Base-by-base conservation (phyloP, 2,113 vertebrate genomes). In the Anser cygnoides region DNA sequence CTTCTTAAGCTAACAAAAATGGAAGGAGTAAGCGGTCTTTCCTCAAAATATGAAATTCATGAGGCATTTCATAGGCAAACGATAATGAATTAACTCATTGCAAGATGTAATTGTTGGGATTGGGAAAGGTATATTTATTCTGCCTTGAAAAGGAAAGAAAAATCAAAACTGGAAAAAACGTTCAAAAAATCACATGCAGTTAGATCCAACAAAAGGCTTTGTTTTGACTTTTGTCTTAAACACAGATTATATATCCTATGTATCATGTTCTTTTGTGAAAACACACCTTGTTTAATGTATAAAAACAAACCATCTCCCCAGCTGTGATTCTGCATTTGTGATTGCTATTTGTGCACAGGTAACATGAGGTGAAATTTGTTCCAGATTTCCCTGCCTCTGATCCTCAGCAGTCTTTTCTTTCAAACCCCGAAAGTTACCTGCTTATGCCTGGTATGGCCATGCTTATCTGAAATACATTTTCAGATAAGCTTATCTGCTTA, bases 401-500 rank as follows among this genome's bases (percentile, higher is more conserved):
- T 26, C n/a, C 12, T 65, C 18, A 17, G 10, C n/a, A 70, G 23
- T 28, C 29, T 85, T 75, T 91, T 67, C 43, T 82, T 33, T 79
- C 5, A 39, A 54, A 31, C 43, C 39, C 21, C 54, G 2, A 10
- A 72, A 41, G 8, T 33, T 7, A 0, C 10, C 49, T 50, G 49
- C 49, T 33, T 7, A 0, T 9, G 46, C 46, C 46, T 20, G 46
- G 20, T 46, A 46, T 20, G 19, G 46, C 46, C 46, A 46, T 46
- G 46, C 46, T 46, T 46, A 20, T 46, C 46, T 46, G 46, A 46
- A 46, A 46, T 46, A 46, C 19, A 46, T 46, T 46, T 46, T 46
- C 46, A 46, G 46, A 46, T 46, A 46, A 46, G 46, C 46, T 33
- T 6, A 0, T 9, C 49, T 23, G 49, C 49, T 33, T 7, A 0